Base-by-base conservation (phyloP, 2,797 vertebrate species). In the Choloepus didactylus region DNA sequence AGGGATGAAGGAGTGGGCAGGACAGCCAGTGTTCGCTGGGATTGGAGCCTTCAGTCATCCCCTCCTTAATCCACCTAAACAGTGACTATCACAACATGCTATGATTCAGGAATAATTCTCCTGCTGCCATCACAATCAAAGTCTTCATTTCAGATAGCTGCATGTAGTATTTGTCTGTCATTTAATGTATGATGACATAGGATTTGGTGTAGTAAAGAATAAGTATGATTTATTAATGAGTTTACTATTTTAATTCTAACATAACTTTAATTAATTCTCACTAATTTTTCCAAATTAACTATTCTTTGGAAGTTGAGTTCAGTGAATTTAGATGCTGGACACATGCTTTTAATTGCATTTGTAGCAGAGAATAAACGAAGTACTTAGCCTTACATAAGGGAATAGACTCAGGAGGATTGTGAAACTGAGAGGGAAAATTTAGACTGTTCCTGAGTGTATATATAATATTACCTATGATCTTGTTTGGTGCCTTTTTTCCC, bases 161-260 rank as follows among this genome's bases (percentile, higher is more conserved):
- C 35, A 49, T 72, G 49, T 83, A 69, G 31, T 75, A 35, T 88
- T 94, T 76, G 54, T 62, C 66, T 92, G 29, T 81, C 77, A 79
- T 62, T 72, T 83, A 82, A 35, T 46, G 44, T 93, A 12, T 80
- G 35, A 59, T 89, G 19, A 51, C 35, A 41, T 51, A 89, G 54
- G 62, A 6, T 88, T 93, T 93, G 66, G 69, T 38, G 6, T 79
- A 76, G 75, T 75, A 70, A 83, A 89, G 38, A 60, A 46, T 82
- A 67, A 49, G 31, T 16, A 1, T 75, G 64, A 54, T 77, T 95
- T 91, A 70, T 35, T 64, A 87, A 72, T 79, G 11, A 54, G 72
- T 93, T 96, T 76, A 93, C 60, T 64, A 54, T 75, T 96, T 87
- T 86, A 88, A 60, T 93, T 87, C 25, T 91, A 35, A 86, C 69